Conservation (phyloP, 2,113 vertebrate genomes). For the Planiliza haematocheilus region DNA sequence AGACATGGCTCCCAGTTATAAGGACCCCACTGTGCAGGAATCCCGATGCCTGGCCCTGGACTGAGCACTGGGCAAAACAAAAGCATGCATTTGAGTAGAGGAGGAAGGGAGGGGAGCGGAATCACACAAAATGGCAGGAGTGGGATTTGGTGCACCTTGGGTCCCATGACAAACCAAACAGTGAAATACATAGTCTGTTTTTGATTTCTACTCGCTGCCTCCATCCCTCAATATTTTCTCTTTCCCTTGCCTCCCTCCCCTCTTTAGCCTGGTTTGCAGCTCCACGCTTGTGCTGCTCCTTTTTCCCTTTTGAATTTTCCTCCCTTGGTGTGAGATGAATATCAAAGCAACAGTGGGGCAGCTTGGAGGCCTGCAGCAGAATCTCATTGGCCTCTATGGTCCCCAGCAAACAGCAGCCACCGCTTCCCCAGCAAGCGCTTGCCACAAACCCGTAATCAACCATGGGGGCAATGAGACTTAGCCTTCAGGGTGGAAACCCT, state of each 20-base stretch:
- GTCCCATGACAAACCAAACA: constrained; percentile 90
- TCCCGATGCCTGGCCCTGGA: constrained; percentile 71
- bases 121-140: constrained; percentile 85
- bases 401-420: constrained; percentile 62
- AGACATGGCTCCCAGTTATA: constrained; percentile 78
- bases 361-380: constrained; percentile 88
- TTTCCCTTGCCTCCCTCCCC: constrained; percentile 59
- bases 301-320: constrained; percentile 88
- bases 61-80: constrained; percentile 74
- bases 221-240: constrained; percentile 59
- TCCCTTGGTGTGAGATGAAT: constrained; percentile 91
- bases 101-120: constrained; percentile 60
- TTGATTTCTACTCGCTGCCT: constrained; percentile 86
- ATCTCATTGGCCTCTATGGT: constrained; percentile 82
- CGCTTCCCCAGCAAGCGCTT: constrained; percentile 45
- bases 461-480: constrained; percentile 44
- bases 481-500: constrained; percentile 63
- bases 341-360: constrained; percentile 88
- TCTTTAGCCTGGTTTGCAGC: constrained; percentile 79
- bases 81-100: constrained; percentile 72
- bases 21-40: constrained; percentile 81
- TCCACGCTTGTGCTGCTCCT: constrained; percentile 78
- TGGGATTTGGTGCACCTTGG: constrained; percentile 87
- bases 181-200: constrained; percentile 88
- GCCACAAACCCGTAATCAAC: constrained; percentile 70